Evolutionary conservation across 2,888 invertebrate species (phyloP), one percentile per base, ranked within the genome.

Genomic region (Drosophila suboccidentalis): DNA sequence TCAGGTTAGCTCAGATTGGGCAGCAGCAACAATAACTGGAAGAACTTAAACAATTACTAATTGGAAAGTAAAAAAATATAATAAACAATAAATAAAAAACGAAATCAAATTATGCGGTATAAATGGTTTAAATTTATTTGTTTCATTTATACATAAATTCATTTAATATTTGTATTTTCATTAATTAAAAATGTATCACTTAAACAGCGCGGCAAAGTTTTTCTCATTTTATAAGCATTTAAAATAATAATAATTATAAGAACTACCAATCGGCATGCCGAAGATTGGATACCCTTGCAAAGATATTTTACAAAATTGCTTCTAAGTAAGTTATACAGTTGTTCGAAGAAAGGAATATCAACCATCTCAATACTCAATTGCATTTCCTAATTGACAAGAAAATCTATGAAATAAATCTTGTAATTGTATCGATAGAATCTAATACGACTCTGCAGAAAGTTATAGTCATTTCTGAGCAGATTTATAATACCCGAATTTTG

Each of bases 101-200:
- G 10, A 59, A 39, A 57, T 6, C 13, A 70, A 82, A 75, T 55
- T 57, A 73, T 64, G 63, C 60, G 49, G 55, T 78, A 75, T 88
- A 79, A 72, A 88, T 80, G 75, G 62, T 73, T 78, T 75, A 75
- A 68, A 64, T 86, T 76, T 80, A 73, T 77, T 77, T 78, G 36
- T 55, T 82, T 66, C 61, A 69, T 83, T 75, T 85, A 81, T 82
- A 88, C 82, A 87, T 88, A 88, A 84, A 86, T 86, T 83, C 86
- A 87, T 81, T 86, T 79, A 79, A 76, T 78, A 70, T 58, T 82
- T 72, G 67, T 81, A 71, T 62, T 36, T 55, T 15, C 65, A 80
- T 58, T 62, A 38, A 76, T 71, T 72, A 78, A 75, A 77, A 84
- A 74, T 77, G 67, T 82, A 85, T 81, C 84, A 85, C 81, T 83